Evolutionary conservation across 1,140 invertebrate genomes (phyloP).

Genomic region (Cyclargus thomasi): DNA sequence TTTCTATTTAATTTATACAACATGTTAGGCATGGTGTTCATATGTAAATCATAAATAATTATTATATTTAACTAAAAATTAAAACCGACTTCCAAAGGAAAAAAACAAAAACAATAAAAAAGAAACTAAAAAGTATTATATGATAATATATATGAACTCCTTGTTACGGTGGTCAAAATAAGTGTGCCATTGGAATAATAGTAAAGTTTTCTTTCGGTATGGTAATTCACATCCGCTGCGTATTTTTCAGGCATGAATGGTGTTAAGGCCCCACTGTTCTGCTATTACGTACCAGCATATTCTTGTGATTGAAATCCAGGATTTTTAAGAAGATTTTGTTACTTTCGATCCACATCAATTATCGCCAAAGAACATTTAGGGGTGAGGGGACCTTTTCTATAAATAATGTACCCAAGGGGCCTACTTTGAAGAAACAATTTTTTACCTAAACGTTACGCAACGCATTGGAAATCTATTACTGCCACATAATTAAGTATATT

Average conservation of each 20-base stretch:
- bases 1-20: too few species aligned
- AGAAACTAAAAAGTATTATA: too few species aligned
- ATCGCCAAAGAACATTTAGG: background rate
- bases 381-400: background rate
- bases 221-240: background rate
- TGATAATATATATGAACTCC: background rate
- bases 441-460: background rate
- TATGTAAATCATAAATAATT: background rate
- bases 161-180: background rate
- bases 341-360: background rate
- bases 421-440: too few species aligned
- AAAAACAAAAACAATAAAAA: too few species aligned
- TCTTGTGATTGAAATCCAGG: background rate
- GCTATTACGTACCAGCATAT: background rate
- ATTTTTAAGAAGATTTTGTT: background rate
- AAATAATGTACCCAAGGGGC: background rate
- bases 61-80: too few species aligned
- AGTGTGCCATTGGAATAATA: background rate
- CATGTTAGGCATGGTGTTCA: too few species aligned
- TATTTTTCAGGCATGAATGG: conserved; percentile 1
- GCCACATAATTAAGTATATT: conserved; percentile 1
- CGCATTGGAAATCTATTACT: conserved; percentile 3
- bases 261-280: background rate
- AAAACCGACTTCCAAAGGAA: too few species aligned
- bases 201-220: background rate